These are phyloP conservation scores for Alcis repandata DNA, from an alignment of 2,888 invertebrate genomes.

Conservation along the genomic window DNA sequence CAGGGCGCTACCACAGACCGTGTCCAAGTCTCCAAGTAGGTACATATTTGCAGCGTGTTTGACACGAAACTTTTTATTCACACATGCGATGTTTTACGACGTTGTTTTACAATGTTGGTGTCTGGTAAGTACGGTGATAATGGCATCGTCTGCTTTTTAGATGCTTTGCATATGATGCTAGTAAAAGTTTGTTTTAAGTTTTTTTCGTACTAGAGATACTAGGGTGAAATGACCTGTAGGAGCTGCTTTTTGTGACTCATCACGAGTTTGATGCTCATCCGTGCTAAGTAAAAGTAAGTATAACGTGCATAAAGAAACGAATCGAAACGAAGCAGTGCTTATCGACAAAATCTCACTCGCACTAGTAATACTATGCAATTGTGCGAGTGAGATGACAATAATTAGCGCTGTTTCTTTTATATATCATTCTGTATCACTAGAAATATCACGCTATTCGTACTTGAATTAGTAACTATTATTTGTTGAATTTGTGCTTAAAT, in stretches of 20 bases:
- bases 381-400: too few relatives aligned
- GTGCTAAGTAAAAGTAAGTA: too few relatives aligned
- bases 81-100: slow-evolving; percentile 38
- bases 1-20: slow-evolving; percentile 50
- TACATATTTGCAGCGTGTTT: slow-evolving; percentile 57
- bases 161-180: slow-evolving; percentile 4
- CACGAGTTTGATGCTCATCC: too few relatives aligned
- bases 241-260: background rate
- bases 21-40: too few relatives aligned
- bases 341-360: too few relatives aligned
- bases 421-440: too few relatives aligned
- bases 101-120: slow-evolving; percentile 31
- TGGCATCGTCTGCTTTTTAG: slow-evolving; percentile 26
- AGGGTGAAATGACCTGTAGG: background rate
- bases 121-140: slow-evolving; percentile 30
- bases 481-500: too few relatives aligned
- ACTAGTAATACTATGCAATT: too few relatives aligned
- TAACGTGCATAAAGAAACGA: background rate
- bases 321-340: background rate
- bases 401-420: too few relatives aligned
- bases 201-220: background rate
- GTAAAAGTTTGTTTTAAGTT: background rate
- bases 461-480: too few relatives aligned
- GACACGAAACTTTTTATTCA: slow-evolving; percentile 51
- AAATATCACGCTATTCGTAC: too few relatives aligned